Conservation (phyloP, 2,113 vertebrate species). For the Malurus melanocephalus region DNA sequence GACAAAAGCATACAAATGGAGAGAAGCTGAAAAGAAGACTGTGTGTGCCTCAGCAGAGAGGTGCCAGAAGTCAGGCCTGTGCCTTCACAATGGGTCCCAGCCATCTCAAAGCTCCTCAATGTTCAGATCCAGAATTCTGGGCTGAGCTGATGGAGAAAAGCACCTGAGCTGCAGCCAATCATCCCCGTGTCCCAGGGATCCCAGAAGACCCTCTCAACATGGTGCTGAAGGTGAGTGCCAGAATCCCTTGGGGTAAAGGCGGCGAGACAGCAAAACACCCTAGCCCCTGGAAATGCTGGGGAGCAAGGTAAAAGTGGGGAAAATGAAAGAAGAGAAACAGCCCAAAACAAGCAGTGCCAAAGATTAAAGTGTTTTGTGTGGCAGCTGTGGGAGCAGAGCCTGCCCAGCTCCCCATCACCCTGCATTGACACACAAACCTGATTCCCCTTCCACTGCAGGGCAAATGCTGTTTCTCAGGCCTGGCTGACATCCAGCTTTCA, state of each 20-base stretch:
- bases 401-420: neutral
- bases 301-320: neutral
- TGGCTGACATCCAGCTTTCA: neutral
- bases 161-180: neutral
- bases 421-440: fast-evolving
- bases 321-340: neutral
- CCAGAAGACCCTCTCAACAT: neutral
- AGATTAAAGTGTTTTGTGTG: neutral
- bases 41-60: fast-evolving
- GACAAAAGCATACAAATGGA: neutral
- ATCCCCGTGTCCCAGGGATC: neutral
- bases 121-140: neutral
- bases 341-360: neutral
- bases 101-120: neutral
- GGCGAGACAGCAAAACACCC: neutral
- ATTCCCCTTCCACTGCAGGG: fast-evolving
- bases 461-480: neutral
- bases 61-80: neutral
- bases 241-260: neutral
- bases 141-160: neutral
- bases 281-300: neutral
- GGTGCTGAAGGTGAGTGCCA: neutral
- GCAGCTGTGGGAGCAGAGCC: neutral
- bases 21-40: neutral
- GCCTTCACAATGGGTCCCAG: fast-evolving